Evolutionary conservation across 2,797 vertebrate genomes (phyloP).

Genomic region (Neosilurus mollespiculum): DNA sequence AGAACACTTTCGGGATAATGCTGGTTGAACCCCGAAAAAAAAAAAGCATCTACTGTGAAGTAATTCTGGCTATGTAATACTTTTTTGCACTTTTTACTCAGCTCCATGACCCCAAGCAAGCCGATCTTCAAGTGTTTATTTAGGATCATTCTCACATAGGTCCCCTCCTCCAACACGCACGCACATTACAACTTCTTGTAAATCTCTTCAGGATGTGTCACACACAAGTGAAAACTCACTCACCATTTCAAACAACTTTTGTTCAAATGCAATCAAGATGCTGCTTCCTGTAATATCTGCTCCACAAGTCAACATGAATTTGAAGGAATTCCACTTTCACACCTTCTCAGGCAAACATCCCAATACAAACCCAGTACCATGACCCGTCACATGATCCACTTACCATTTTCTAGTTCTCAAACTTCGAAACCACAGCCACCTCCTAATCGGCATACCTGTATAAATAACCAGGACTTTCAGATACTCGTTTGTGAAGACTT

Average conservation of each 20-base stretch:
- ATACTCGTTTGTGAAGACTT: neutral
- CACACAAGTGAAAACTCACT: neutral
- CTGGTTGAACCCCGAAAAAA: too few species aligned
- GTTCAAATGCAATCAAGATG: slow-evolving; percentile 7
- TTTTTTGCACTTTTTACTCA: neutral
- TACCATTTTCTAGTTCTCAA: neutral
- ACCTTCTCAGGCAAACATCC: neutral
- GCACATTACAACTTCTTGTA: neutral
- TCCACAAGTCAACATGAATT: neutral
- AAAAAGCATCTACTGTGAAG: too few species aligned
- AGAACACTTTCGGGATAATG: too few species aligned
- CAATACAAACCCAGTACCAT: too few species aligned
- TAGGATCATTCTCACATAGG: neutral
- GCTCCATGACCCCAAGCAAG: neutral
- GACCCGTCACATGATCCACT: neutral
- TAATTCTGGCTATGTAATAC: too few species aligned
- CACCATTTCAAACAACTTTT: slow-evolving; percentile 1
- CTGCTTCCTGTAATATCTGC: neutral
- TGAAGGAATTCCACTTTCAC: too few species aligned
- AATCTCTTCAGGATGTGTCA: neutral
- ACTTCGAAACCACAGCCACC: neutral
- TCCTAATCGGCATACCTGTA: neutral
- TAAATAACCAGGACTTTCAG: neutral
- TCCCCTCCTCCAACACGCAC: too few species aligned
- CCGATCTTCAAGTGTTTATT: neutral